A percentile compares a stretch with the other conserved stretches of the same genome.
phyloP scores from a whole-genome alignment of 1,140 invertebrate species.

The Caerostris extrusa region DNA sequence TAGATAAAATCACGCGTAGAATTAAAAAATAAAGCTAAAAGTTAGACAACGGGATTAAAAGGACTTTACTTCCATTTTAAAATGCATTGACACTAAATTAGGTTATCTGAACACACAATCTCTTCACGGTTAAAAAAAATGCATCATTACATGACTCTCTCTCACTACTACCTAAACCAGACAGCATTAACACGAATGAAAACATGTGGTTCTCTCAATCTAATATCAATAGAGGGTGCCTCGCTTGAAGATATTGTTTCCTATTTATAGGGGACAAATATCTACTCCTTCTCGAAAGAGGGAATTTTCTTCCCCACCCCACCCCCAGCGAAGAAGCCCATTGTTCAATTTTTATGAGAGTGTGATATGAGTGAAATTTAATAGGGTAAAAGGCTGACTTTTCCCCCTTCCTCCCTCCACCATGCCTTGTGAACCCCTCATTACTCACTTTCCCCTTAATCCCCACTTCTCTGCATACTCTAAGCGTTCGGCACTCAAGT shows the following conservation, averaged over 20 bases:
- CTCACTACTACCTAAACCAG: too few species aligned
- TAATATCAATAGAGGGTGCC: not conserved
- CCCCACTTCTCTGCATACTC: not conserved
- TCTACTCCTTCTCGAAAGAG: not conserved
- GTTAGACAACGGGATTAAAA: too few species aligned
- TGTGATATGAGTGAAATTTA: constrained; percentile 22
- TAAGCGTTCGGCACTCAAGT: not conserved
- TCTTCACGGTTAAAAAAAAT: too few species aligned
- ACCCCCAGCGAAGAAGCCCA: not conserved
- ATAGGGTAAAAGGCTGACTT: not conserved
- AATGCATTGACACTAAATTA: too few species aligned
- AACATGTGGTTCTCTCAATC: not conserved
- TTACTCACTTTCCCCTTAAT: constrained; percentile 24
- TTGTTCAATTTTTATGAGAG: constrained; percentile 28
- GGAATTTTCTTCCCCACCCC: not conserved
- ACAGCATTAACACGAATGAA: not conserved
- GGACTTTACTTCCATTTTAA: too few species aligned
- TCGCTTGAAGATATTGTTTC: not conserved
- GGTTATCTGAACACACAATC: too few species aligned
- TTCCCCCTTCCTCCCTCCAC: not conserved
- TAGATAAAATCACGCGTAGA: too few species aligned
- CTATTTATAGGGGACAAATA: constrained; percentile 18
- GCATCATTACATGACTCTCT: too few species aligned
- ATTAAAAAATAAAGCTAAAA: too few species aligned
- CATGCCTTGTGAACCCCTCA: not conserved